Evolutionary conservation across 2,113 vertebrate species (phyloP), one percentile per base, ranked within the genome.

Genomic region (Syngnathus floridae): DNA sequence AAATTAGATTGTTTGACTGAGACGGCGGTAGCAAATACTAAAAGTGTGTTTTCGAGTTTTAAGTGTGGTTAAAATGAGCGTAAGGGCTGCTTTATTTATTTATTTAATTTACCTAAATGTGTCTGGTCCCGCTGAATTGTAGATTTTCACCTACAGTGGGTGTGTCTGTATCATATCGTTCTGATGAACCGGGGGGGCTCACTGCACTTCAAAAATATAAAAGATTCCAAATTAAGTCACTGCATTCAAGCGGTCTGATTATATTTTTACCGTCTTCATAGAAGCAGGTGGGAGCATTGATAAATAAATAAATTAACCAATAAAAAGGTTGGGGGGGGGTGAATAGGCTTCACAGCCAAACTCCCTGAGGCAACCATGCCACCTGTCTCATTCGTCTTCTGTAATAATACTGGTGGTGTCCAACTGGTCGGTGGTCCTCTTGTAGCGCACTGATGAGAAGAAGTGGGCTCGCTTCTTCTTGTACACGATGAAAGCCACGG

Each of bases 341-440:
- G 16, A 10, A 17, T 1, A 2, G 45, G 13, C 2, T 74, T 66
- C 74, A 73, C 65, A 48, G 63, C 3, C 21, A 55, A 57, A 61
- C 36, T 81, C 72, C 72, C 67, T 74, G 78, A 79, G 74, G 69
- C 62, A 4, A n/a, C 12, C 2, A 1, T n/a, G 13, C 10, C 2
- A 5, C 19, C 10, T 4, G 4, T 19, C 59, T 90, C 74, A 90
- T 4, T 91, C 88, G 0, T 40, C 69, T 0, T 86, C 79, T 4
- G 83, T 81, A 43, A 94, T 87, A 58, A 93, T 91, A 67, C 90
- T 91, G 63, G 92, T 90, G 49, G 86, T 87, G 79, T 96, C 95
- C 0, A 88, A 82, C 19, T 96, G 93, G 9, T 95, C 92, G 6
- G 88, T 78, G 62, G 93, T 93, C 75, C 94, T 91, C 72, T 93